Conservation (phyloP, 2,113 vertebrate genomes). For the Sebastes schlegelii region DNA sequence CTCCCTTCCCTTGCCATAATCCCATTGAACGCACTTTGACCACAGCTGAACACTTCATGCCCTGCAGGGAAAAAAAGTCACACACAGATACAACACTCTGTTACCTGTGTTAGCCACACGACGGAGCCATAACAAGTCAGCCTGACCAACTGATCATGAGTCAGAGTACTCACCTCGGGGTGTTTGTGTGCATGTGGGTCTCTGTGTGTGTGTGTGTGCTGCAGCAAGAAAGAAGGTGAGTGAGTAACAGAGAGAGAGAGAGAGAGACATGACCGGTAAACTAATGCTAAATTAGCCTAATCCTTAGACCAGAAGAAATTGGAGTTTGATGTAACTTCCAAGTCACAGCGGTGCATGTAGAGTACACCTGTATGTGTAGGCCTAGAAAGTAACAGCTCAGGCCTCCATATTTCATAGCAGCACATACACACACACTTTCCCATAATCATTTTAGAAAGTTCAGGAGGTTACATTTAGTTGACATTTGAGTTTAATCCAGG, state of each 20-base stretch:
- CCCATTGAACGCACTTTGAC: constrained; percentile 24
- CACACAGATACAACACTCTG: constrained; percentile 13
- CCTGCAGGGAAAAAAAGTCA: constrained; percentile 18
- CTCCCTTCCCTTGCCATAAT: background rate
- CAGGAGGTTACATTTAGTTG: constrained; percentile 59
- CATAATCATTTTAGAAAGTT: constrained; percentile 52
- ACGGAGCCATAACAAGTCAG: constrained; percentile 28
- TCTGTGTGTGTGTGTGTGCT: background rate
- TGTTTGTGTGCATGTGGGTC: constrained; percentile 9
- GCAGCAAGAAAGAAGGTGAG: background rate
- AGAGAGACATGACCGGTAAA: background rate
- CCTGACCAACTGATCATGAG: constrained; percentile 35
- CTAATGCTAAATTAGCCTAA: constrained; percentile 12
- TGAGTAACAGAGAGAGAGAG: background rate
- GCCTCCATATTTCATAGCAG: background rate
- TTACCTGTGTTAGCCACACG: constrained; percentile 8
- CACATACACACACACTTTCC: background rate
- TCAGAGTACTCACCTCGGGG: constrained; percentile 26
- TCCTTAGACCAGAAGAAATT: constrained; percentile 16
- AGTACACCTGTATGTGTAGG: background rate
- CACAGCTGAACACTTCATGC: constrained; percentile 14
- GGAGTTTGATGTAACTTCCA: constrained; percentile 7
- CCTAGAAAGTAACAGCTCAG: too few relatives aligned
- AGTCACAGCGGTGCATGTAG: constrained; percentile 7
- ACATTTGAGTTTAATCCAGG: constrained; percentile 62